Conservation (phyloP, 2,113 vertebrate species). For the Etia nguti region DNA sequence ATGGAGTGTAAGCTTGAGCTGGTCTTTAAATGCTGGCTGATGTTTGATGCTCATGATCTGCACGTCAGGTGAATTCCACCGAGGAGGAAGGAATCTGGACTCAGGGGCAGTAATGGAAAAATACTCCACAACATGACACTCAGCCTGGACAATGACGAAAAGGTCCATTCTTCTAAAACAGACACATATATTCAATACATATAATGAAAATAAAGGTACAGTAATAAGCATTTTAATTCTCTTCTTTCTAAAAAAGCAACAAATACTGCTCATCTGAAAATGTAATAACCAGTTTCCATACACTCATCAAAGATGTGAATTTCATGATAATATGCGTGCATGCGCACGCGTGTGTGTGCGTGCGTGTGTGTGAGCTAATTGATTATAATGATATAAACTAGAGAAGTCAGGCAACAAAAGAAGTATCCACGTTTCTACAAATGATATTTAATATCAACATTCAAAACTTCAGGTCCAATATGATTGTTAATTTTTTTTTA, state of each 20-base stretch:
- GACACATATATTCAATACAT: not conserved
- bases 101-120: not conserved
- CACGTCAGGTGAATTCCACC: not conserved
- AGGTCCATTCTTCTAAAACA: not conserved
- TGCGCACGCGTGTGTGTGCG: not conserved
- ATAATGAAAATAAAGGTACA: not conserved
- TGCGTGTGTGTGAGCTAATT: not conserved
- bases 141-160: fast-evolving
- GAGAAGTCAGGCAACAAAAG: not conserved
- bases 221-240: not conserved
- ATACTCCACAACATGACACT: not conserved
- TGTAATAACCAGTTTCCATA: not conserved
- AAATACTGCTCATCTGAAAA: not conserved
- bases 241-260: not conserved
- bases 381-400: not conserved
- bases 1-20: not conserved
- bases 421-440: not conserved
- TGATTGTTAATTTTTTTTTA: not conserved
- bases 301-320: not conserved
- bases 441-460: not conserved
- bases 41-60: not conserved
- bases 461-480: not conserved
- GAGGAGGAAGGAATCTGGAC: not conserved
- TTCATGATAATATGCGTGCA: not conserved
- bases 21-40: not conserved